These are phyloP conservation scores for Centropus unirufus DNA, from an alignment of 2,113 vertebrate species.

Conservation along the genomic window DNA sequence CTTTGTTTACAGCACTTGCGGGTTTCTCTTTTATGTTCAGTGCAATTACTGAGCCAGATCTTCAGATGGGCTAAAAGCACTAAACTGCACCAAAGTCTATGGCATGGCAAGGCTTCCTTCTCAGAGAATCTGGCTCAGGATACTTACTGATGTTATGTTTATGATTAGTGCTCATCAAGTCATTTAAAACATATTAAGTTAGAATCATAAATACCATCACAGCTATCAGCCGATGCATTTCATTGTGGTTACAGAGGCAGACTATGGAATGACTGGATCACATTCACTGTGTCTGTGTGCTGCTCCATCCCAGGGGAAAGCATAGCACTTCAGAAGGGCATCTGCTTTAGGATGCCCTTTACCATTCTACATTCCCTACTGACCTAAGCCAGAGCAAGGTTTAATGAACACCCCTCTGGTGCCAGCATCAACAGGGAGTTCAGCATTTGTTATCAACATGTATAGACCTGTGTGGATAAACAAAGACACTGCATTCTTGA, in stretches of 20 bases:
- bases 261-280: neutral
- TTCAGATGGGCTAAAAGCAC: slow-evolving; percentile 23
- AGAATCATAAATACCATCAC: slow-evolving; percentile 2
- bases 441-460: neutral
- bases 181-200: slow-evolving; percentile 31
- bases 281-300: neutral
- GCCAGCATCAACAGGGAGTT: neutral
- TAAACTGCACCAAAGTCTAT: neutral
- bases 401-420: neutral
- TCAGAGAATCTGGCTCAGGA: neutral
- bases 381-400: neutral
- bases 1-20: slow-evolving; percentile 54
- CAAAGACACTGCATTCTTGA: neutral
- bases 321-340: neutral
- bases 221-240: neutral
- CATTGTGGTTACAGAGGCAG: neutral
- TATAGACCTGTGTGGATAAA: neutral
- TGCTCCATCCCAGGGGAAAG: neutral
- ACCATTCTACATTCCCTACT: neutral
- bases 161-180: neutral
- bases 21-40: slow-evolving; percentile 42
- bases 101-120: neutral
- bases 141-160: neutral
- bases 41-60: slow-evolving; percentile 23
- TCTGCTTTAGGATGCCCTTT: neutral